These are phyloP conservation scores for Tipula lateralis DNA, from an alignment of 2,888 invertebrate species.

Conservation along the genomic window DNA sequence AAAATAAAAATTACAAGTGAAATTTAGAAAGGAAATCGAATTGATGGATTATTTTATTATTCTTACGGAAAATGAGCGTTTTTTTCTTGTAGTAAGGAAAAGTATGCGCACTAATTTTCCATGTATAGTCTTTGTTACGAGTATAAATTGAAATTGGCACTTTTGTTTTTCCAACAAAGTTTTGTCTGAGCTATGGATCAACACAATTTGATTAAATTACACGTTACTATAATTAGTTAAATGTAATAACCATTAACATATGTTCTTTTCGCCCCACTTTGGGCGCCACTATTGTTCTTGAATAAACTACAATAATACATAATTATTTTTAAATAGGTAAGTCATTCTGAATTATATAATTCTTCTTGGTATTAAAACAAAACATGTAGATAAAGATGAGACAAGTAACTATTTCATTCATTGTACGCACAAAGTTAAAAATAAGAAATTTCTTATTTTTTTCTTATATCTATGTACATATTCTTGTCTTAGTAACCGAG, in stretches of 20 bases:
- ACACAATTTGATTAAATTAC: too few species aligned
- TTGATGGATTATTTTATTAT: background rate
- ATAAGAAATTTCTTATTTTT: background rate
- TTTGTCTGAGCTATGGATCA: too few species aligned
- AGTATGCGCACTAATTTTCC: too few species aligned
- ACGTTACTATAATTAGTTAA: too few species aligned
- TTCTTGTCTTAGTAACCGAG: conserved; percentile 33
- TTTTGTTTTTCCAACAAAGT: too few species aligned
- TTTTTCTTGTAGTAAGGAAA: too few species aligned
- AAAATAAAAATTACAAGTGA: background rate
- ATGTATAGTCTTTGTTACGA: too few species aligned
- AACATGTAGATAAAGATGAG: background rate
- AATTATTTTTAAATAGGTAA: background rate
- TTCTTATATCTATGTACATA: background rate
- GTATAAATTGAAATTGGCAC: too few species aligned
- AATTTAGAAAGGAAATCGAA: background rate
- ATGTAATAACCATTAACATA: too few species aligned
- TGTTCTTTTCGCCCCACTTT: background rate
- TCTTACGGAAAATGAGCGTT: too few species aligned
- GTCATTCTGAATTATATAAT: background rate
- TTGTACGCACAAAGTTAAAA: background rate
- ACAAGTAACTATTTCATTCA: conserved; percentile 14
- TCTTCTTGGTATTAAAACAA: background rate
- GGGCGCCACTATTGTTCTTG: background rate
- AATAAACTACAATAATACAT: background rate